phyloP scores from a whole-genome alignment of 2,113 vertebrate species.

The Myocastor coypus region DNA sequence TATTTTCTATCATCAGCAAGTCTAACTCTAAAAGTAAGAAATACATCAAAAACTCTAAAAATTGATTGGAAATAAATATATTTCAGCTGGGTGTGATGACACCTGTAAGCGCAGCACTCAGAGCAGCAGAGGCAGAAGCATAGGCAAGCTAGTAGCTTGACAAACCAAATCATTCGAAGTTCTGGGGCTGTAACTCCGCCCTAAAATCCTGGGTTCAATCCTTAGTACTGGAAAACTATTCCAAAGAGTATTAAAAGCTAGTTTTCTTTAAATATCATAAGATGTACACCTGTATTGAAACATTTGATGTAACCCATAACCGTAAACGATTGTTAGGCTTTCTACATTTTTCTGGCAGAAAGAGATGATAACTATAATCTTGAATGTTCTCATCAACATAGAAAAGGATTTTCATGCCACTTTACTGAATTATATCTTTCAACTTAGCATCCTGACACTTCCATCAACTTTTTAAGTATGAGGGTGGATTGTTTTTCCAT shows the following conservation, averaged over 20 bases:
- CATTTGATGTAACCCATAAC: neutral
- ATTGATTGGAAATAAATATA: neutral
- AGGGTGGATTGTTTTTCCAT: constrained; percentile 59
- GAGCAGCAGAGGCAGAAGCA: neutral
- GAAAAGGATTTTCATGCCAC: constrained; percentile 45
- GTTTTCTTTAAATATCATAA: neutral
- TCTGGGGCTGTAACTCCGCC: neutral
- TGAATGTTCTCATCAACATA: constrained; percentile 38
- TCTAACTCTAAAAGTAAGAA: constrained; percentile 53
- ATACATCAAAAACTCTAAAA: constrained; percentile 33
- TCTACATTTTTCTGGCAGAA: neutral
- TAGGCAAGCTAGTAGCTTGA: neutral
- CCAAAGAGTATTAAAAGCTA: neutral
- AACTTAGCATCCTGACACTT: constrained; percentile 70
- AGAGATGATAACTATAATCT: neutral
- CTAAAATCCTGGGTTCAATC: neutral
- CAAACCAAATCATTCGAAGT: neutral
- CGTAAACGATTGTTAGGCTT: neutral
- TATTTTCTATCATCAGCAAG: neutral
- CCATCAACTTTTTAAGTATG: constrained; percentile 49
- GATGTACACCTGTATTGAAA: neutral
- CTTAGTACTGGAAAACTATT: neutral
- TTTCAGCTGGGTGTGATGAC: neutral
- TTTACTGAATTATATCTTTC: constrained; percentile 57
- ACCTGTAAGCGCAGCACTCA: neutral